Percentiles rank a stretch among this genome's conserved stretches.
phyloP scores from a whole-genome alignment of 2,797 vertebrate species.

The Macropodus opercularis region DNA sequence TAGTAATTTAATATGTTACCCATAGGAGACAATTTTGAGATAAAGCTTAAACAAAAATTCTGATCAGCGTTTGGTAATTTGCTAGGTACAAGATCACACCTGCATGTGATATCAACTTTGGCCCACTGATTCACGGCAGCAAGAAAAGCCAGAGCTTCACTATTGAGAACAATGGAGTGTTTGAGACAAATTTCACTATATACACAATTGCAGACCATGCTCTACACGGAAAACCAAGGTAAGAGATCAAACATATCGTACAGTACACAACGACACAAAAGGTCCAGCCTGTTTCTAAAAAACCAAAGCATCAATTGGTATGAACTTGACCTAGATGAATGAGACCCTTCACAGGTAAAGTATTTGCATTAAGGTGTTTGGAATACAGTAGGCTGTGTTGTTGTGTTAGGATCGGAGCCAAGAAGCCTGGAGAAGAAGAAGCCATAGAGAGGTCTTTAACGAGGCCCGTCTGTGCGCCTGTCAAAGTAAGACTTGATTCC shows the following conservation, averaged over 20 bases:
- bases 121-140: constrained; percentile 78
- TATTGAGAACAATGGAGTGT: constrained; percentile 86
- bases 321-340: no score
- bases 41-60: not conserved
- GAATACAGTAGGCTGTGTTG: no score
- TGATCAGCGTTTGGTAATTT: constrained; percentile 7
- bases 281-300: no score
- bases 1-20: not conserved
- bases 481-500: constrained; percentile 67
- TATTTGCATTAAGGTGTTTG: not conserved
- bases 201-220: constrained; percentile 50
- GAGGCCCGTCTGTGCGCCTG: constrained; percentile 2
- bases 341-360: no score
- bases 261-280: no score
- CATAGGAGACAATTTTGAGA: not conserved
- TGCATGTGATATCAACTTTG: constrained; percentile 83
- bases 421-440: no score
- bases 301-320: no score
- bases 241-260: constrained; percentile 39
- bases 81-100: constrained; percentile 86
- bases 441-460: constrained; percentile 67
- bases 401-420: no score
- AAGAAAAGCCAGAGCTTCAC: constrained; percentile 79
- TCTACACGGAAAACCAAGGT: constrained; percentile 70
- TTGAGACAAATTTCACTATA: constrained; percentile 82